phyloP scores from a whole-genome alignment of 2,113 vertebrate species.

The Theropithecus gelada region DNA sequence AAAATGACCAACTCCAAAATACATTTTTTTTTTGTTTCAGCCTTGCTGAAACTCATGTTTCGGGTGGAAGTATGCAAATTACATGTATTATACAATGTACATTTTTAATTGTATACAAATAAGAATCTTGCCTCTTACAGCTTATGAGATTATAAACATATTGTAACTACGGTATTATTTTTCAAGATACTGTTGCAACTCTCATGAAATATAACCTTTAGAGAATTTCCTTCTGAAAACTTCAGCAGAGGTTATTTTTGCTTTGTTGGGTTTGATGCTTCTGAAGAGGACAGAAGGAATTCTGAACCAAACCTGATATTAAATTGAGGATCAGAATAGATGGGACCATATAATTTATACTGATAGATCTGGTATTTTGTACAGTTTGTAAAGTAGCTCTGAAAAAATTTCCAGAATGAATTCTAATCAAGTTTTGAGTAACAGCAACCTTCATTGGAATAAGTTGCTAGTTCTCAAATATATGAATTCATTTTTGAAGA shows the following conservation, averaged over 20 bases:
- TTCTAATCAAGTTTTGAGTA: conserved; percentile 27
- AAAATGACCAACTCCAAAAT: conserved; percentile 40
- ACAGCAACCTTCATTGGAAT: not conserved
- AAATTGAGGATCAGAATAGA: not conserved
- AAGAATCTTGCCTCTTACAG: not conserved
- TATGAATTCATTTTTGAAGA: not conserved
- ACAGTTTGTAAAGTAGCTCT: not conserved
- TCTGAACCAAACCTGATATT: not conserved
- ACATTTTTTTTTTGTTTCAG: not conserved
- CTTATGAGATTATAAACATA: not conserved
- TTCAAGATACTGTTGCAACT: not conserved
- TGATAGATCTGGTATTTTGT: not conserved
- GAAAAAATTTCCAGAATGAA: not conserved
- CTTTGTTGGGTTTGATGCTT: not conserved
- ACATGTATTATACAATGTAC: not conserved
- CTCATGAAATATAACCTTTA: not conserved
- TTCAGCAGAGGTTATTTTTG: not conserved
- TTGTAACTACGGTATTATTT: not conserved
- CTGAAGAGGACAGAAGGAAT: not conserved
- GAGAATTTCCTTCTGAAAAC: not conserved
- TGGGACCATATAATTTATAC: not conserved
- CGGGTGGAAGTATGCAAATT: not conserved
- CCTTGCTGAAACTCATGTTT: conserved; percentile 6
- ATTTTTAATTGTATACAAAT: not conserved
- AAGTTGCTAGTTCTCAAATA: conserved; percentile 7